These are phyloP conservation scores for Perca fluviatilis DNA, from an alignment of 2,113 vertebrate species.

Conservation along the genomic window DNA sequence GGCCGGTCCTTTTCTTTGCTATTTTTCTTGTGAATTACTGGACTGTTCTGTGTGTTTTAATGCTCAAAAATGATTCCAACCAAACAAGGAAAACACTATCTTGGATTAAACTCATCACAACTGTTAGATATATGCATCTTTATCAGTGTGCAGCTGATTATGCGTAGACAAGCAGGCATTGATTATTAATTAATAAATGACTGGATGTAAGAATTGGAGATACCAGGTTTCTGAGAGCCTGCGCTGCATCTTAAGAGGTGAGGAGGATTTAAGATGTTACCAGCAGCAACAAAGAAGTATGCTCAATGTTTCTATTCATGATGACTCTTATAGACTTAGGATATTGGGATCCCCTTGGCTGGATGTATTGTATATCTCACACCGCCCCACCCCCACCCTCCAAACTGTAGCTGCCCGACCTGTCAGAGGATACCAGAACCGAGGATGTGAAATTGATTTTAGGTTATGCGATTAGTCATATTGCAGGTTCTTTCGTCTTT, in stretches of 20 bases:
- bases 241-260: not conserved
- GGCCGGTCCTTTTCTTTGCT: not conserved
- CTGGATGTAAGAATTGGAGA: no score
- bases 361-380: conserved; percentile 7
- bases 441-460: conserved; percentile 79
- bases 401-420: conserved; percentile 25
- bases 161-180: not conserved
- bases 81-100: not conserved
- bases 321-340: conserved; percentile 3
- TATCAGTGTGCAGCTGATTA: not conserved
- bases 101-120: not conserved
- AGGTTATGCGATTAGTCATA: conserved; percentile 70
- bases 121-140: not conserved
- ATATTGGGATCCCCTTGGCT: not conserved
- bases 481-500: conserved; percentile 38
- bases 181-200: no score
- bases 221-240: no score
- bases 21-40: no score
- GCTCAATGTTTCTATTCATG: conserved; percentile 4
- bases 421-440: conserved; percentile 48
- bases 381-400: conserved; percentile 5
- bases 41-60: no score
- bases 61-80: not conserved
- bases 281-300: not conserved
- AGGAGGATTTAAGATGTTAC: not conserved